Base-by-base conservation (phyloP, 2,113 vertebrate genomes). In the Varanus komodoensis region DNA sequence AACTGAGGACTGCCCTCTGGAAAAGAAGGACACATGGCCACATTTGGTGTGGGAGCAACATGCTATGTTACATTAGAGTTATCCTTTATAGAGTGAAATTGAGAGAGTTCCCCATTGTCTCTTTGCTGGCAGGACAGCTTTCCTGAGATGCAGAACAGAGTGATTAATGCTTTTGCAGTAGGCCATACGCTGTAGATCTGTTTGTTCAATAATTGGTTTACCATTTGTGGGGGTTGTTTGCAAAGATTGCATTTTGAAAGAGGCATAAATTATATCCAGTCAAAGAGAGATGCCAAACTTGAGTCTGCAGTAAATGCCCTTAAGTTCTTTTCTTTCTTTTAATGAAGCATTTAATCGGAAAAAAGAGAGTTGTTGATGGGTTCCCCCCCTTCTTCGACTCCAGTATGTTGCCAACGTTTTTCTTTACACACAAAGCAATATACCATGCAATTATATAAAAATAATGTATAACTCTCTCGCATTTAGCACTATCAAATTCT, bases 261-360 rank as follows among this genome's bases (percentile, higher is more conserved):
- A n/a, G 91, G 21, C 29, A 93, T 77, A 91, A 92, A 95, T 92
- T 92, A 90, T 50, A 91, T 27, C 69, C 71, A 89, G 9, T 78
- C 85, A 92, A 90, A 84, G 34, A 91, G 44, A 88, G 73, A 68
- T 27, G 57, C 77, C 77, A 9, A 89, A 82, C 8, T 92, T 91
- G 77, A 86, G 52, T 88, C 93, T 92, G 86, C 77, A 87, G 87
- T 48, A 52, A 89, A 57, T 68, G 19, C 38, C n/a, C 73, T 69
- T 89, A 71, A 50, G 84, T 90, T 82, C 75, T 89, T 79, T 68
- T 2, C 2, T 1, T 34, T 38, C 73, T 91, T 87, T 84, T 79
- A 87, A 89, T 82, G 44, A 89, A 91, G 4, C 29, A 81, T 85
- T 90, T 85, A 64, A 92, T 89, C 29, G 57, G 14, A 23, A 54